Conservation (phyloP, 2,888 invertebrate species). For the Drosophila emarginata region DNA sequence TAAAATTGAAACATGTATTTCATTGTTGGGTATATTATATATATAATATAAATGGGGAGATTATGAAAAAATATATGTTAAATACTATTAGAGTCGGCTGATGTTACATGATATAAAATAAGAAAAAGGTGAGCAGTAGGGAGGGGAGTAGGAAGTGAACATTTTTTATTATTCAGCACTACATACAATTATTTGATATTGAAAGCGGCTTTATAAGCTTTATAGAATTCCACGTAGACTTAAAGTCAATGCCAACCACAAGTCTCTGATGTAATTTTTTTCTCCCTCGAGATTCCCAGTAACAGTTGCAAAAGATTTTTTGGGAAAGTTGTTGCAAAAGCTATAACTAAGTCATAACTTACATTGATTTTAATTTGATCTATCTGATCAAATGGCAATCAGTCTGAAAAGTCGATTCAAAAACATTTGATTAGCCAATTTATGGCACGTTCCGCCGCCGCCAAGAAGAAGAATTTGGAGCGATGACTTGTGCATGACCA, state of each 20-base stretch:
- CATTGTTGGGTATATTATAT: too few relatives aligned
- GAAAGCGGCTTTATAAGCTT: too few relatives aligned
- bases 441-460: constrained; percentile 79
- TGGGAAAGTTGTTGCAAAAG: too few relatives aligned
- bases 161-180: too few relatives aligned
- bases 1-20: background rate
- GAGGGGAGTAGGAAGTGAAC: too few relatives aligned
- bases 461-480: constrained; percentile 69
- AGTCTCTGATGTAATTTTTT: background rate
- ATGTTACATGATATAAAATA: too few relatives aligned
- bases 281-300: background rate
- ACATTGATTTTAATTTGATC: background rate
- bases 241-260: background rate
- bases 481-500: constrained; percentile 73
- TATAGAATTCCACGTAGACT: too few relatives aligned
- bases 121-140: too few relatives aligned
- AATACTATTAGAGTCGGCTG: background rate
- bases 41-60: too few relatives aligned
- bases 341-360: background rate
- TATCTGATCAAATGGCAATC: constrained; percentile 8
- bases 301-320: background rate
- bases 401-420: constrained; percentile 1
- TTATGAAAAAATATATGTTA: too few relatives aligned
- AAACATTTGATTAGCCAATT: constrained; percentile 80
- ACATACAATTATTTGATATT: too few relatives aligned